A percentile compares a stretch with the other conserved stretches of the same genome.
Conservation (phyloP, 2,113 vertebrate species). For the Seriola quinqueradiata region DNA sequence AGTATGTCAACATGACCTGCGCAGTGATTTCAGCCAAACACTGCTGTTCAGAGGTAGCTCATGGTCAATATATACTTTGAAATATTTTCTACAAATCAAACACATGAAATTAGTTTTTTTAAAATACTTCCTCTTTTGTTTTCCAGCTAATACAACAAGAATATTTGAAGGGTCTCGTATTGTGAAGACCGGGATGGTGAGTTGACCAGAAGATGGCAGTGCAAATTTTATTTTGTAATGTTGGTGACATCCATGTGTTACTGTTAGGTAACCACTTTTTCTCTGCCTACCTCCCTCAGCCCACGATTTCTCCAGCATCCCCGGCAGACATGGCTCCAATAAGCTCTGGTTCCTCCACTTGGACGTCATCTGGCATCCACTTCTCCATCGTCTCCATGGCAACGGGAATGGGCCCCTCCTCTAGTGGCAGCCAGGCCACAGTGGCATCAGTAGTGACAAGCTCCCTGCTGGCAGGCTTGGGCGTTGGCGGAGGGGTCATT, state of each 20-base stretch:
- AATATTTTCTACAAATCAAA: constrained; percentile 1
- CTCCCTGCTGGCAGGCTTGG: constrained; percentile 94
- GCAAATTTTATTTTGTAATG: constrained; percentile 1
- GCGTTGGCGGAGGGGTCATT: constrained; percentile 94
- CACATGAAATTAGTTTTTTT: background rate
- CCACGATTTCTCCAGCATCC: constrained; percentile 95
- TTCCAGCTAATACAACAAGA: constrained; percentile 96
- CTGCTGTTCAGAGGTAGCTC: constrained; percentile 96
- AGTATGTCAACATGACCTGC: constrained; percentile 95
- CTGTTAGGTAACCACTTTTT: constrained; percentile 5
- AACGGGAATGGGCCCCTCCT: constrained; percentile 96
- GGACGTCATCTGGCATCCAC: constrained; percentile 97
- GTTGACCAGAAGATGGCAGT: constrained; percentile 73
- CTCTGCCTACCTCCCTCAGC: constrained; percentile 80
- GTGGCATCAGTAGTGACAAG: constrained; percentile 97
- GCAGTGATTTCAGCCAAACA: constrained; percentile 99
- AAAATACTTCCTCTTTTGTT: constrained; percentile 28
- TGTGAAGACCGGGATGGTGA: constrained; percentile 99
- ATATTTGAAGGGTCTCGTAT: constrained; percentile 99
- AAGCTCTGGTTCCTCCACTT: constrained; percentile 98
- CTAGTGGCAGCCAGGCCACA: constrained; percentile 95
- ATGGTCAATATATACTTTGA: background rate
- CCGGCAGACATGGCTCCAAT: constrained; percentile 99
- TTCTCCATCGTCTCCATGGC: constrained; percentile 99
- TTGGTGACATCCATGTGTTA: background rate